Evolutionary conservation across 2,888 invertebrate genomes (phyloP).

Genomic region (Cancer borealis): DNA sequence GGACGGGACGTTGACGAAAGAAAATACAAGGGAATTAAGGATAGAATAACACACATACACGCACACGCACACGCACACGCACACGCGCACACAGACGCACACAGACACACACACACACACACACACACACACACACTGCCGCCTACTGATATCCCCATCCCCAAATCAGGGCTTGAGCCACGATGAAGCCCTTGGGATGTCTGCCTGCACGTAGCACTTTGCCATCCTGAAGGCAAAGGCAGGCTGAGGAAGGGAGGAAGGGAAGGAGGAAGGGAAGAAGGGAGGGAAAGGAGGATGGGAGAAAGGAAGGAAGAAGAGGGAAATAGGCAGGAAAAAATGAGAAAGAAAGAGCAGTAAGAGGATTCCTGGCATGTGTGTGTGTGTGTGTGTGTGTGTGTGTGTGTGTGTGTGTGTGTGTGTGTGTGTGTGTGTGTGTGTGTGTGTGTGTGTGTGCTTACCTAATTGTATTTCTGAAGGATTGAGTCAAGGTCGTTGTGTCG

Average conservation of each 20-base stretch:
- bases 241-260: neutral
- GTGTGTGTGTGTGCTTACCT: no score
- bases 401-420: no score
- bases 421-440: no score
- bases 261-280: neutral
- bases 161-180: neutral
- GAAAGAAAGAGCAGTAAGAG: no score
- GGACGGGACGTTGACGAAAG: neutral
- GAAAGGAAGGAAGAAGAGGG: neutral
- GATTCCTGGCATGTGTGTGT: no score
- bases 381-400: no score
- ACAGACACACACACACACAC: slow-evolving; percentile 6
- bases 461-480: no score
- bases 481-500: no score
- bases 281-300: neutral
- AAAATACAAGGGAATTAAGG: neutral
- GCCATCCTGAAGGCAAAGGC: neutral
- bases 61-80: no score
- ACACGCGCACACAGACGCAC: neutral
- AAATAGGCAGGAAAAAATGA: no score
- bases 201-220: no score
- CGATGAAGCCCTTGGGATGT: neutral
- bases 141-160: neutral
- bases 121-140: slow-evolving; percentile 25
- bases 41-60: neutral